Evolutionary conservation across 2,113 vertebrate species (phyloP).

Genomic region (Podiceps cristatus): DNA sequence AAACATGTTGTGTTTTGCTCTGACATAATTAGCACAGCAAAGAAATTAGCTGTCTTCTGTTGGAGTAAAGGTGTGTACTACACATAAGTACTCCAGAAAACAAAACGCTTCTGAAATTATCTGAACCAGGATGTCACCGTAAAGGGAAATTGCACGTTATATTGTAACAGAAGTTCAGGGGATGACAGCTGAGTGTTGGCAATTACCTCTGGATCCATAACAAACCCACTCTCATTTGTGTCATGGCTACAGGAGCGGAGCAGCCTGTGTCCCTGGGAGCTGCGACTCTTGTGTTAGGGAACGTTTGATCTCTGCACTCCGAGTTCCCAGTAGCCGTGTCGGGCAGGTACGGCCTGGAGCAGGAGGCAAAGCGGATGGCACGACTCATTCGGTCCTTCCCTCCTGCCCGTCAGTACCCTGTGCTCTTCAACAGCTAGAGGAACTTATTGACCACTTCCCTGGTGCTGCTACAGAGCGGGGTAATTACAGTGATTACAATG

Average conservation of each 20-base stretch:
- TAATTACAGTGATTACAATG: neutral
- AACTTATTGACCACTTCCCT: neutral
- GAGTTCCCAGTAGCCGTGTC: neutral
- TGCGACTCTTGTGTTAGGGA: neutral
- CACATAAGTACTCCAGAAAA: neutral
- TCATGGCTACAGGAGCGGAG: neutral
- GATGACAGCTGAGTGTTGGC: neutral
- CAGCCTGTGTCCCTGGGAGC: neutral
- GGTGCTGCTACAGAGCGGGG: neutral
- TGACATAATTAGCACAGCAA: constrained; percentile 37
- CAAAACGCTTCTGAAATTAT: constrained; percentile 23
- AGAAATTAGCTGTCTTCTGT: constrained; percentile 38
- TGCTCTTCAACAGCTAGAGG: neutral
- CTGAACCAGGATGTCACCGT: neutral
- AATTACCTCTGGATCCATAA: constrained; percentile 24
- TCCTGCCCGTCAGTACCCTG: neutral
- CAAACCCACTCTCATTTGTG: neutral
- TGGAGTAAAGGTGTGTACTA: neutral
- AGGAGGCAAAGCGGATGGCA: neutral
- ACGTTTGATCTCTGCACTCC: neutral
- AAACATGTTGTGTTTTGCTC: constrained; percentile 15
- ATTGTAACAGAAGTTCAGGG: neutral
- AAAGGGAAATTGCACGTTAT: neutral
- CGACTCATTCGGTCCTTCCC: neutral
- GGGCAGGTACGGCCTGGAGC: neutral